Base-by-base conservation (phyloP, 2,113 vertebrate species). In the Neodontobutis hainanensis region DNA sequence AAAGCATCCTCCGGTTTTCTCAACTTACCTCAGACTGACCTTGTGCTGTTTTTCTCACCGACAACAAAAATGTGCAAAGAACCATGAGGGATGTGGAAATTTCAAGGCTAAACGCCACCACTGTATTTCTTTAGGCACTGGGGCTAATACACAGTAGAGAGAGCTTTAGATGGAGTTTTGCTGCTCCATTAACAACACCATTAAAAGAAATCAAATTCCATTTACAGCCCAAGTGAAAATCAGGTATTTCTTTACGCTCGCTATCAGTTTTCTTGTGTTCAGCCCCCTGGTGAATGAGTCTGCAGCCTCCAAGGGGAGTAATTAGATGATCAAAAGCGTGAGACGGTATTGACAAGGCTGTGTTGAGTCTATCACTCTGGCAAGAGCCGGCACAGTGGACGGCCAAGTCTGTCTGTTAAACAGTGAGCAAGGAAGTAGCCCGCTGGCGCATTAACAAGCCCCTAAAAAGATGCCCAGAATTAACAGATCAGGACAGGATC, bases 251-350 rank as follows among this genome's bases (percentile, higher is more conserved):
- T 68, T 57, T 43, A 36, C 12, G 51, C 79, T 76, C 68, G 70
- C 73, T 59, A 85, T 83, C 74, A 76, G 78, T 76, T 75, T 77
- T 14, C 32, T 65, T 63, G 65, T 42, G 40, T 61, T 72, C 66
- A 52, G 16, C 47, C 43, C 74, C 60, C 55, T 62, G 55, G 62
- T 55, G 61, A 83, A 81, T 19, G 63, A 75, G 82, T 78, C 78
- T 84, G 81, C 76, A 52, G 76, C 50, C 80, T 77, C 79, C 42
- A 19, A 75, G 51, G 73, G 81, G 68, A 85, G 84, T 87, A 85
- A 88, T 88, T 88, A 87, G 71, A 57, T 72, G 71, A 88, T 88
- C 87, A 88, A 83, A 88, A 85, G 82, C 82, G 79, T 77, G 83
- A 85, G 76, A 86, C 81, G 44, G 73, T 87, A 89, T 87, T 79